Conservation (phyloP, 2,797 vertebrate genomes). For the Semaprochilodus insignis region DNA sequence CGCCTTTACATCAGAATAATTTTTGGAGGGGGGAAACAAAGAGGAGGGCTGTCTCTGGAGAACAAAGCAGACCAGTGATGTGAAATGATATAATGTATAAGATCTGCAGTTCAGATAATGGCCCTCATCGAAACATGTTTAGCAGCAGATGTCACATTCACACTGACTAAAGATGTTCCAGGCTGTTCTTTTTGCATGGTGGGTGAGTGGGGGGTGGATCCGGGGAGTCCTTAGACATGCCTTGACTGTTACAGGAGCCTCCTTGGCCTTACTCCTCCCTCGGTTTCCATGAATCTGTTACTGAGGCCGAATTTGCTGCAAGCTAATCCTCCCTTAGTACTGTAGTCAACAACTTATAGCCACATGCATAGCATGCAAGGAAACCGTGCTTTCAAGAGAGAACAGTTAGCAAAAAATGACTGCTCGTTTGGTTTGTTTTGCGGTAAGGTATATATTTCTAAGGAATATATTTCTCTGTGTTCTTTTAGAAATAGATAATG, state of each 20-base stretch:
- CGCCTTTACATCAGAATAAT: conserved; percentile 42
- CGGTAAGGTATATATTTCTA: neutral
- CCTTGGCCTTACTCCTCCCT: conserved; percentile 22
- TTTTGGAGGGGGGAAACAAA: conserved; percentile 40
- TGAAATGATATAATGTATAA: conserved; percentile 18
- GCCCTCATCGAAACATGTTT: conserved; percentile 24
- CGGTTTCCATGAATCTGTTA: conserved; percentile 70
- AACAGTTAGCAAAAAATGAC: conserved; percentile 3
- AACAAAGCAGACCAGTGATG: conserved; percentile 38
- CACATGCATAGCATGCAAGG: conserved; percentile 37
- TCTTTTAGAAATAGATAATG: neutral
- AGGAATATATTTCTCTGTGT: neutral
- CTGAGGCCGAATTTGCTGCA: conserved; percentile 46
- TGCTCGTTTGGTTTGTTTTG: neutral
- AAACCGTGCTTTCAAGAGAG: neutral
- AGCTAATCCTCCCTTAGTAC: conserved; percentile 50
- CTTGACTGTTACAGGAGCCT: conserved; percentile 45
- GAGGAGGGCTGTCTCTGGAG: conserved; percentile 31
- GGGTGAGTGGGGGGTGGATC: conserved; percentile 22
- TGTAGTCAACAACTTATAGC: conserved; percentile 47
- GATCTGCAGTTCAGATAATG: neutral
- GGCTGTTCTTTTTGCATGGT: conserved; percentile 21
- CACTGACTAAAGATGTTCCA: conserved; percentile 30
- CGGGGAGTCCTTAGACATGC: conserved; percentile 30
- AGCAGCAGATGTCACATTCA: conserved; percentile 56